phyloP scores from a whole-genome alignment of 2,797 vertebrate genomes.

The Coreius guichenoti region DNA sequence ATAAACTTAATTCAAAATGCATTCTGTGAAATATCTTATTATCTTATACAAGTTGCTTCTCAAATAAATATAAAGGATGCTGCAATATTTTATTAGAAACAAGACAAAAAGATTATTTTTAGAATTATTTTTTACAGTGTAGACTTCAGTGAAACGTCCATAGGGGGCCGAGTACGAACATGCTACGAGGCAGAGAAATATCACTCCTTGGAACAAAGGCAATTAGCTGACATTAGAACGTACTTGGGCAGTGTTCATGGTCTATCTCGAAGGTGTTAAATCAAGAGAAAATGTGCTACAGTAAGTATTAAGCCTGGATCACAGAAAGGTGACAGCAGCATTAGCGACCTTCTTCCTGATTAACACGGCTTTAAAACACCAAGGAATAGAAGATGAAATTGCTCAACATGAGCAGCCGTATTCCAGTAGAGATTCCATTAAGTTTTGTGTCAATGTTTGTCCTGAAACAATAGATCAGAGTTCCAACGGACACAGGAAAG shows the following conservation, averaged over 20 bases:
- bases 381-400: slow-evolving; percentile 10
- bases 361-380: slow-evolving; percentile 44
- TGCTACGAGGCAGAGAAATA: slow-evolving; percentile 51
- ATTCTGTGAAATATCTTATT: background rate
- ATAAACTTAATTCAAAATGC: background rate
- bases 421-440: slow-evolving; percentile 2
- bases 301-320: slow-evolving; percentile 48
- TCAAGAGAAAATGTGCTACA: slow-evolving; percentile 52
- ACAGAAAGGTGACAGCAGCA: slow-evolving; percentile 40
- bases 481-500: background rate
- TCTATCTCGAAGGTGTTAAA: slow-evolving; percentile 62
- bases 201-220: slow-evolving; percentile 74
- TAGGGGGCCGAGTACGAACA: background rate
- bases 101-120: background rate
- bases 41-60: background rate
- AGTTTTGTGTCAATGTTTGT: slow-evolving; percentile 19
- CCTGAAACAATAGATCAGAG: slow-evolving; percentile 11
- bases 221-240: slow-evolving; percentile 74
- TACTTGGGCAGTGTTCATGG: slow-evolving; percentile 69
- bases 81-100: background rate
- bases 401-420: background rate
- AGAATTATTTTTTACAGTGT: background rate
- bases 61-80: background rate
- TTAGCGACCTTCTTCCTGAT: slow-evolving; percentile 41
- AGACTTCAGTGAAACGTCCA: background rate